A percentile compares a stretch with the other conserved stretches of the same genome.
phyloP scores from a whole-genome alignment of 2,888 invertebrate genomes.

The Acrobasis consociella region DNA sequence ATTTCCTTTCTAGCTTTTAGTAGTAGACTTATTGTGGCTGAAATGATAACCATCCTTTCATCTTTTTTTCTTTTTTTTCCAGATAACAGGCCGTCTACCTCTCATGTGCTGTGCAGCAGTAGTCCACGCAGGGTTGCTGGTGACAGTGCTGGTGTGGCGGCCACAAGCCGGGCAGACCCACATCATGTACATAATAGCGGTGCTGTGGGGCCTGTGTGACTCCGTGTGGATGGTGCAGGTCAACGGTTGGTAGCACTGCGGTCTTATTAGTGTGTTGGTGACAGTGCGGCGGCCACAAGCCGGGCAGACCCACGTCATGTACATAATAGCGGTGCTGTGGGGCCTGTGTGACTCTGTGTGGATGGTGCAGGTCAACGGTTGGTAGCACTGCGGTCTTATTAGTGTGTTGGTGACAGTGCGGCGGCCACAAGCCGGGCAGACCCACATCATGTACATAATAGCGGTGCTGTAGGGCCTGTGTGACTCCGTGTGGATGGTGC shows the following conservation, averaged over 20 bases:
- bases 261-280: not conserved
- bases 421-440: too few relatives aligned
- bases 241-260: conserved; percentile 73
- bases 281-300: not conserved
- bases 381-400: conserved; percentile 26
- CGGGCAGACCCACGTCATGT: conserved; percentile 64
- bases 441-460: too few relatives aligned
- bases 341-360: too few relatives aligned
- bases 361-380: conserved; percentile 86
- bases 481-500: too few relatives aligned
- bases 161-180: conserved; percentile 76
- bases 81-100: conserved; percentile 85
- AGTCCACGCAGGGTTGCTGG: conserved; percentile 80
- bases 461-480: too few relatives aligned
- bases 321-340: too few relatives aligned
- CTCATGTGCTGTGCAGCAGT: conserved; percentile 82
- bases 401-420: too few relatives aligned
- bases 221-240: conserved; percentile 86
- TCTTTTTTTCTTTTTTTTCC: conserved; percentile 33
- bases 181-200: conserved; percentile 81
- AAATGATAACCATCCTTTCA: too few relatives aligned
- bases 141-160: conserved; percentile 81
- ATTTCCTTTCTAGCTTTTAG: too few relatives aligned
- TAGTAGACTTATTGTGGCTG: too few relatives aligned
- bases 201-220: conserved; percentile 85